Evolutionary conservation across 2,797 vertebrate genomes (phyloP).

Genomic region (Acanthurus leucopareius): DNA sequence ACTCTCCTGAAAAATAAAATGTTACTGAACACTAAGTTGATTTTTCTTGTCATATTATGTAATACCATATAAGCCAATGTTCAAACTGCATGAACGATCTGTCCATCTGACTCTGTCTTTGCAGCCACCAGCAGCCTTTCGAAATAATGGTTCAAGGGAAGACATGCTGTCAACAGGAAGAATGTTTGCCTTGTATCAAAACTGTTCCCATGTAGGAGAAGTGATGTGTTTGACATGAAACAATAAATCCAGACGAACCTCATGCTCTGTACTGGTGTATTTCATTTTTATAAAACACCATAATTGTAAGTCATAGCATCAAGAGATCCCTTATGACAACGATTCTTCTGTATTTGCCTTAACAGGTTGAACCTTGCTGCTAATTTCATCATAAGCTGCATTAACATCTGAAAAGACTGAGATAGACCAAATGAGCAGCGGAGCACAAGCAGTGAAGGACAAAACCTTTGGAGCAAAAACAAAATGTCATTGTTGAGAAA

Average conservation of each 20-base stretch:
- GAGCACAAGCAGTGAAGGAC: not conserved
- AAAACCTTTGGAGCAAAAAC: not conserved
- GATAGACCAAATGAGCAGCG: not conserved
- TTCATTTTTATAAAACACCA: not conserved
- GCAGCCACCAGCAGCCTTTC: constrained; percentile 11
- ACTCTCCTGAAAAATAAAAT: constrained; percentile 29
- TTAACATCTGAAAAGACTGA: not conserved
- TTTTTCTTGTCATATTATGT: constrained; percentile 48
- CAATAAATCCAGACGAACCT: not conserved
- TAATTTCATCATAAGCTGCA: not conserved
- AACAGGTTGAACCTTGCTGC: not conserved
- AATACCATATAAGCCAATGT: constrained; percentile 31
- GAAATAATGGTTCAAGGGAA: not conserved
- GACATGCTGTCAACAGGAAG: not conserved
- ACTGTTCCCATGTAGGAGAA: not conserved
- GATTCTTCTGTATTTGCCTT: not conserved
- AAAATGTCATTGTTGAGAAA: not conserved
- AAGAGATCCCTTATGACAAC: not conserved
- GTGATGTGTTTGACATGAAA: not conserved
- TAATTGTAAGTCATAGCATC: not conserved
- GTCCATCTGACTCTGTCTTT: constrained; percentile 9
- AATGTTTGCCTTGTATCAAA: constrained; percentile 4
- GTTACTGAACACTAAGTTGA: constrained; percentile 30
- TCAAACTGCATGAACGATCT: constrained; percentile 27
- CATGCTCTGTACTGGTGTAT: not conserved